phyloP scores from a whole-genome alignment of 2,113 vertebrate species.

The Muntiacus muntjak region DNA sequence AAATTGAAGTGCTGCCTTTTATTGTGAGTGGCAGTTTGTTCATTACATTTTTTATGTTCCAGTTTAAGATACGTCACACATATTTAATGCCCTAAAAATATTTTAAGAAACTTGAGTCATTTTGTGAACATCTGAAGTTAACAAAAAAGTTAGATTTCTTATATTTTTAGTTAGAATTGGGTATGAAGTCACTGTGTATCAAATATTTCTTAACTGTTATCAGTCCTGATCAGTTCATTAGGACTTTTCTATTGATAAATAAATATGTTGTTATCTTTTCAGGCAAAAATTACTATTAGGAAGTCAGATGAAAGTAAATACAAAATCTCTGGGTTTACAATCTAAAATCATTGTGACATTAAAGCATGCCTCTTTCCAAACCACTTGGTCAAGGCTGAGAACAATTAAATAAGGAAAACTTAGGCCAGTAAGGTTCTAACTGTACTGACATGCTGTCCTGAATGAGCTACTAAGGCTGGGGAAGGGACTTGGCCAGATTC shows the following conservation, averaged over 20 bases:
- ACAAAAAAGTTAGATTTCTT: conserved; percentile 2
- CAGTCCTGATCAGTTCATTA: not conserved
- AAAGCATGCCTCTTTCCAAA: not conserved
- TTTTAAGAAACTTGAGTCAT: not conserved
- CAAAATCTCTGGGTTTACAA: conserved; percentile 26
- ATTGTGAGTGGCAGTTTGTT: not conserved
- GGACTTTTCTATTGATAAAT: not conserved
- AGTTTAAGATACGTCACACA: not conserved
- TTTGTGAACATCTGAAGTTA: conserved; percentile 5
- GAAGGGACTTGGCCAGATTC: not conserved
- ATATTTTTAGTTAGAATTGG: not conserved
- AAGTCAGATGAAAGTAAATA: conserved; percentile 33
- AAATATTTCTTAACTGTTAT: conserved; percentile 16
- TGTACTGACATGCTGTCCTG: not conserved
- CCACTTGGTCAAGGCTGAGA: not conserved
- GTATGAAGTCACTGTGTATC: not conserved
- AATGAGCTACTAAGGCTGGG: not conserved
- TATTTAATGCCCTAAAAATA: conserved; percentile 16
- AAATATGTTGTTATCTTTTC: not conserved
- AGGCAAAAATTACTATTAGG: not conserved
- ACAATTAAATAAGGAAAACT: not conserved
- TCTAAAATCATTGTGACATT: conserved; percentile 20
- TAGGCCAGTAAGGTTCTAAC: not conserved
- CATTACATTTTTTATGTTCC: not conserved
- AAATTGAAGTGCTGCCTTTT: not conserved